phyloP scores from a whole-genome alignment of 2,888 invertebrate genomes.

The Bugula neritina region DNA sequence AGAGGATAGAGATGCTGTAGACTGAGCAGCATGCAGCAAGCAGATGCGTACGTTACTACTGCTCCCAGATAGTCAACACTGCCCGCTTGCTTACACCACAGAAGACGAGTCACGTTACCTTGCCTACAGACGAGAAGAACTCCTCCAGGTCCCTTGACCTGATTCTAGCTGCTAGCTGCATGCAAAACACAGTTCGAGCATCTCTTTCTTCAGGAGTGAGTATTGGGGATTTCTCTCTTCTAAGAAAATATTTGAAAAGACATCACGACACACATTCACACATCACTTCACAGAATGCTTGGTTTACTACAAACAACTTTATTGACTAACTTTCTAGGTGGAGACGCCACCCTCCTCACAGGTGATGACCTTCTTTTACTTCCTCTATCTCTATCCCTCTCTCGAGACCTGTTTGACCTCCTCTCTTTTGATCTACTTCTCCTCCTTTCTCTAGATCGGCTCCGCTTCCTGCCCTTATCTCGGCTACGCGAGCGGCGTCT shows the following conservation, averaged over 20 bases:
- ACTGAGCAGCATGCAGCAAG: too few species aligned
- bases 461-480: slow-evolving; percentile 50
- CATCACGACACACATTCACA: too few species aligned
- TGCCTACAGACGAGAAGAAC: slow-evolving; percentile 96
- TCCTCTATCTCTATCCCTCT: slow-evolving; percentile 29
- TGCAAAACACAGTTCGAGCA: slow-evolving; percentile 96
- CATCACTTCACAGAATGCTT: too few species aligned
- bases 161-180: slow-evolving; percentile 92
- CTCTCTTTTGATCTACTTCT: slow-evolving; percentile 48
- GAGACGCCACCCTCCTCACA: not conserved
- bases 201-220: slow-evolving; percentile 94
- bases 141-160: slow-evolving; percentile 91
- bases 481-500: slow-evolving; percentile 7
- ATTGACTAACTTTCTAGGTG: slow-evolving; percentile 11
- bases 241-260: slow-evolving; percentile 9
- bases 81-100: too few species aligned
- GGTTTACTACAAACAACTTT: too few species aligned
- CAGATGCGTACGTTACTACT: too few species aligned
- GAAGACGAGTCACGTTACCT: slow-evolving; percentile 69
- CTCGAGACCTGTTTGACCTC: too few species aligned
- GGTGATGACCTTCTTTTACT: slow-evolving; percentile 31
- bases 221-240: slow-evolving; percentile 37
- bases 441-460: slow-evolving; percentile 48
- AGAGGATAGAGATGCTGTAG: not conserved
- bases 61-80: too few species aligned